phyloP scores from a whole-genome alignment of 1,140 invertebrate species.

The Megalonaias nervosa region DNA sequence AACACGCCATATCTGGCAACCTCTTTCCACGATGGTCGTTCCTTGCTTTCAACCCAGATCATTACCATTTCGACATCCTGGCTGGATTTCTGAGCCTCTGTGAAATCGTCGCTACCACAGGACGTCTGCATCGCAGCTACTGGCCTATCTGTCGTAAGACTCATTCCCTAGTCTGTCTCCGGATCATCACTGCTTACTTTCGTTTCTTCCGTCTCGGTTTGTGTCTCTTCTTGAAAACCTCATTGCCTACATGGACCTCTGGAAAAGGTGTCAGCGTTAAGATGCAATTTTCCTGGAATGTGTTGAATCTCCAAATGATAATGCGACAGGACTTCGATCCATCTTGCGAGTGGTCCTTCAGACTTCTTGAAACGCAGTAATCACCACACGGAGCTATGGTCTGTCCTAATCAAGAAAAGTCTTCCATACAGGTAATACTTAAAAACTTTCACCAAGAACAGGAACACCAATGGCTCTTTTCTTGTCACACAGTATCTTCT shows the following conservation, averaged over 20 bases:
- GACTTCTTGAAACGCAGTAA: conserved; percentile 19
- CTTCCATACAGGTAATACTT: conserved; percentile 1
- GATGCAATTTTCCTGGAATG: conserved; percentile 44
- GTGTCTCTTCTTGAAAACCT: conserved; percentile 5
- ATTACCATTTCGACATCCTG: too few relatives aligned
- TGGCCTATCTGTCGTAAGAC: too few relatives aligned
- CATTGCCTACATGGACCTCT: conserved; percentile 39
- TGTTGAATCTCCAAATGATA: conserved; percentile 51
- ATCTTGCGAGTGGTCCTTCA: conserved; percentile 37
- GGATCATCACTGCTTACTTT: too few relatives aligned
- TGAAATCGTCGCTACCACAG: too few relatives aligned
- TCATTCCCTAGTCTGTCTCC: too few relatives aligned
- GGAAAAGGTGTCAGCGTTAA: conserved; percentile 55
- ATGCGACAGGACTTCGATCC: conserved; percentile 42
- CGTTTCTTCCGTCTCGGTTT: too few relatives aligned
- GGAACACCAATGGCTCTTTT: conserved; percentile 37
- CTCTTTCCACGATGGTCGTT: too few relatives aligned
- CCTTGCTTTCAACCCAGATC: too few relatives aligned
- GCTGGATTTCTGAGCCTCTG: too few relatives aligned
- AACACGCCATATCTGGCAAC: too few relatives aligned
- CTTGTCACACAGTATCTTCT: conserved; percentile 17
- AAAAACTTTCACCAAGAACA: conserved; percentile 28
- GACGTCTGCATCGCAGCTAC: too few relatives aligned
- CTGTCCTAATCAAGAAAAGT: conserved; percentile 8
- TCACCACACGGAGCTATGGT: conserved; percentile 9